A percentile compares a stretch with the other conserved stretches of the same genome.
These are phyloP conservation scores for Conops quadrifasciatus DNA, from an alignment of 2,888 invertebrate species.

Conservation along the genomic window DNA sequence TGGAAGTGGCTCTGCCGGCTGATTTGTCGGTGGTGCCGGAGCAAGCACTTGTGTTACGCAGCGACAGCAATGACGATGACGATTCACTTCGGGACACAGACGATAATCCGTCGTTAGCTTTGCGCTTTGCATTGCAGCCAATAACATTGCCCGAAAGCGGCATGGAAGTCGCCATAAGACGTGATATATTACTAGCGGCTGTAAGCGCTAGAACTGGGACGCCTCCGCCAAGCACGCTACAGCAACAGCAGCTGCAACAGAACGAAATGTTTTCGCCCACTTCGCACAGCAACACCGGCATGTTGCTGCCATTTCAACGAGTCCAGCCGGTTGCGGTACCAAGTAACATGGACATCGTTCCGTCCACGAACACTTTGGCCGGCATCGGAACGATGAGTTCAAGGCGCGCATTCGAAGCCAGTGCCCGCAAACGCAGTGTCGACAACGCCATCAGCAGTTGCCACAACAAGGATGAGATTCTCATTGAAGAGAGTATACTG, in stretches of 20 bases:
- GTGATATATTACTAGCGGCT: constrained; percentile 52
- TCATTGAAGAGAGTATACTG: constrained; percentile 87
- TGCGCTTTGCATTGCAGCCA: constrained; percentile 60
- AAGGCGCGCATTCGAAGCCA: constrained; percentile 53
- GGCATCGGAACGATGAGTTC: constrained; percentile 46
- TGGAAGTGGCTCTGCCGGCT: constrained; percentile 66
- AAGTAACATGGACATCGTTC: constrained; percentile 66
- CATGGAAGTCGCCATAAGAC: constrained; percentile 64
- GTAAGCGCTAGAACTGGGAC: constrained; percentile 28
- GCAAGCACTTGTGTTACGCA: constrained; percentile 60
- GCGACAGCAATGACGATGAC: constrained; percentile 58
- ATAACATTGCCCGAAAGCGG: constrained; percentile 61
- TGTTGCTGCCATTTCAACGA: constrained; percentile 64
- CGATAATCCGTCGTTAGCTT: constrained; percentile 52
- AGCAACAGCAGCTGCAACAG: constrained; percentile 45
- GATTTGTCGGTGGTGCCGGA: constrained; percentile 65
- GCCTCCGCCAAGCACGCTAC: constrained; percentile 36
- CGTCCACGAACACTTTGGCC: constrained; percentile 60
- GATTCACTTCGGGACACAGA: constrained; percentile 52
- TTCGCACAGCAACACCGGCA: constrained; percentile 49
- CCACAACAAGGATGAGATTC: constrained; percentile 68
- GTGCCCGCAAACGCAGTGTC: constrained; percentile 59
- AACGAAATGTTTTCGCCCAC: constrained; percentile 64
- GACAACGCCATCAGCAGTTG: constrained; percentile 63
- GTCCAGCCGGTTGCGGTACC: constrained; percentile 65